These are phyloP conservation scores for Paguma larvata DNA, from an alignment of 2,797 vertebrate genomes.

Conservation along the genomic window DNA sequence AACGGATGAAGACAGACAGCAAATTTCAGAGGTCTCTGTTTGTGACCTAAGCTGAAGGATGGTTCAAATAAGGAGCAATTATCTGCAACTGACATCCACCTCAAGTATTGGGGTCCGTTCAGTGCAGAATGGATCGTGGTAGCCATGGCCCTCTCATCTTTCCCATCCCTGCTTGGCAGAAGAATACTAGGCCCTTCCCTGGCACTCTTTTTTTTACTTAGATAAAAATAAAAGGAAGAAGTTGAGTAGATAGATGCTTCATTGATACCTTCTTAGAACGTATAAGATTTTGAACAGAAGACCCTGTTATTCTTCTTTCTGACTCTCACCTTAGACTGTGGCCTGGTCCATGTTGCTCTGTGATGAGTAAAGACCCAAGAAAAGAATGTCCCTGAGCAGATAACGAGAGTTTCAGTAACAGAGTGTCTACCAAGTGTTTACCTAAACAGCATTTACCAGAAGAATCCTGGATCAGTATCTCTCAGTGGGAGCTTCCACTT, in stretches of 20 bases:
- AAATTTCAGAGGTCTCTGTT: neutral
- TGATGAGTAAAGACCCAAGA: neutral
- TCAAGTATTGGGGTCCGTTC: neutral
- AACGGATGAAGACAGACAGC: neutral
- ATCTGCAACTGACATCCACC: neutral
- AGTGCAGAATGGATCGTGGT: neutral
- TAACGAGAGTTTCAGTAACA: neutral
- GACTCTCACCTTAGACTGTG: neutral
- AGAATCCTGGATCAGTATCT: slow-evolving; percentile 9
- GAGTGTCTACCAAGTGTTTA: slow-evolving; percentile 6
- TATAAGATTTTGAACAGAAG: neutral
- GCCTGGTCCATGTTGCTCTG: neutral
- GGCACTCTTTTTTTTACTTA: neutral
- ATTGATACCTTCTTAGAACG: neutral
- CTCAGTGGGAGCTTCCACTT: neutral
- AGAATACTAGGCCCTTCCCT: neutral
- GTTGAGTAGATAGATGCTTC: neutral
- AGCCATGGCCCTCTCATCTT: neutral
- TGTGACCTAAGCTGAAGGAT: neutral
- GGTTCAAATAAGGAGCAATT: neutral
- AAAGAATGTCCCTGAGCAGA: neutral
- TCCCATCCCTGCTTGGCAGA: neutral
- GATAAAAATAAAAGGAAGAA: neutral
- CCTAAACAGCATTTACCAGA: neutral
- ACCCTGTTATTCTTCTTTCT: neutral